Conservation (phyloP, 2,888 invertebrate species). For the Thera obeliscata region DNA sequence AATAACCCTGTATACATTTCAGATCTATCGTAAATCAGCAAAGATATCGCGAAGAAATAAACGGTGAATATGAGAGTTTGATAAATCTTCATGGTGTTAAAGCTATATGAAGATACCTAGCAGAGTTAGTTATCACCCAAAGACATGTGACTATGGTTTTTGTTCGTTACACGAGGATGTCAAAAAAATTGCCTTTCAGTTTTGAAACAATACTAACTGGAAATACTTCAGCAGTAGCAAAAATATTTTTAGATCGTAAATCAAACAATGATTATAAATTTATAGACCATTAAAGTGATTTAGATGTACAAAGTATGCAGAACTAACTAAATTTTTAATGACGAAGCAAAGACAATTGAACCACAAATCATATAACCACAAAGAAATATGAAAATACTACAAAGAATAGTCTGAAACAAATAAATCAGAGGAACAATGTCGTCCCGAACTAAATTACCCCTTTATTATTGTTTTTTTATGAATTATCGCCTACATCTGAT, state of each 20-base stretch:
- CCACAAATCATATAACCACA: constrained; percentile 43
- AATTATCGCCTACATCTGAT: constrained; percentile 75
- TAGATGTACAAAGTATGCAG: constrained; percentile 35
- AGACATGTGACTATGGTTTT: neutral
- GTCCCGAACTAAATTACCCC: constrained; percentile 62
- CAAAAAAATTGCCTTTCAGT: neutral
- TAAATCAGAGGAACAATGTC: constrained; percentile 67
- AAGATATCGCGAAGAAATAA: too few relatives aligned
- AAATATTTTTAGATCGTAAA: constrained; percentile 17
- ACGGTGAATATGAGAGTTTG: too few relatives aligned
- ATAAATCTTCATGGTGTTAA: neutral
- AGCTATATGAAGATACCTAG: neutral
- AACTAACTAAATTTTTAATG: constrained; percentile 37
- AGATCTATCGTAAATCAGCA: too few relatives aligned
- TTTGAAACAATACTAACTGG: neutral
- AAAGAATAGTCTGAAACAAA: constrained; percentile 52
- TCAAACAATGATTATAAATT: constrained; percentile 32
- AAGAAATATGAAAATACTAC: constrained; percentile 43
- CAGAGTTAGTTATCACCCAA: neutral
- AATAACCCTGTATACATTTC: too few relatives aligned
- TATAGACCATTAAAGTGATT: constrained; percentile 41
- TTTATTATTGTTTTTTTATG: constrained; percentile 75
- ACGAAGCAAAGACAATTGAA: constrained; percentile 41
- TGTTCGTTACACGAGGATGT: neutral
- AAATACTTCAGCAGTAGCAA: constrained; percentile 7